Evolutionary conservation across 1,140 invertebrate species (phyloP).

Genomic region (Globodera rostochiensis): DNA sequence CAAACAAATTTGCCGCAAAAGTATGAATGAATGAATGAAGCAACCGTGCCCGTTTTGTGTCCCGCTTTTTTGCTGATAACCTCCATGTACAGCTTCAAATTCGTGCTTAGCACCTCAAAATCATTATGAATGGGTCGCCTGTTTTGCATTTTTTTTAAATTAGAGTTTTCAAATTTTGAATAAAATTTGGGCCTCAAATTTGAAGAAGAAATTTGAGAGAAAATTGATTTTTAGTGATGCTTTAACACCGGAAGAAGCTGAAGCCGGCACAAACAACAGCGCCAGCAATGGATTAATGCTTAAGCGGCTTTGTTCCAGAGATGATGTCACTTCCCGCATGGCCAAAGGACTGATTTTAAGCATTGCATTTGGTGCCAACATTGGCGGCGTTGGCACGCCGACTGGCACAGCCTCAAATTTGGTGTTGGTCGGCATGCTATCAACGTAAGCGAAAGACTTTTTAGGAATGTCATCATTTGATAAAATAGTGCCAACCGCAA

Average conservation of each 20-base stretch:
- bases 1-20: too few relatives aligned
- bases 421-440: conserved; percentile 74
- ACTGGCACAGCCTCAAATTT: conserved; percentile 87
- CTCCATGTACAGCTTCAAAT: too few relatives aligned
- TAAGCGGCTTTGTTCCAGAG: conserved; percentile 14
- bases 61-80: too few relatives aligned
- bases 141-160: too few relatives aligned
- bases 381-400: conserved; percentile 82
- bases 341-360: conserved; percentile 70
- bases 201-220: not conserved
- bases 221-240: not conserved
- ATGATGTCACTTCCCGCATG: conserved; percentile 23
- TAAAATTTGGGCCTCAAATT: too few relatives aligned
- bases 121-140: too few relatives aligned
- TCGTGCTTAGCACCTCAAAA: too few relatives aligned
- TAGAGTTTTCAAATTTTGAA: too few relatives aligned
- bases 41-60: too few relatives aligned
- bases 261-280: not conserved
- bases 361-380: conserved; percentile 78
- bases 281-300: not conserved
- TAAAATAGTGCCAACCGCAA: not conserved
- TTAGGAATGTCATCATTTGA: not conserved
- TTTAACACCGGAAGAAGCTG: not conserved
- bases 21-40: too few relatives aligned
- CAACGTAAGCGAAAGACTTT: conserved; percentile 30